Base-by-base conservation (phyloP, 1,140 invertebrate genomes). In the Trachelipus rathkii region DNA sequence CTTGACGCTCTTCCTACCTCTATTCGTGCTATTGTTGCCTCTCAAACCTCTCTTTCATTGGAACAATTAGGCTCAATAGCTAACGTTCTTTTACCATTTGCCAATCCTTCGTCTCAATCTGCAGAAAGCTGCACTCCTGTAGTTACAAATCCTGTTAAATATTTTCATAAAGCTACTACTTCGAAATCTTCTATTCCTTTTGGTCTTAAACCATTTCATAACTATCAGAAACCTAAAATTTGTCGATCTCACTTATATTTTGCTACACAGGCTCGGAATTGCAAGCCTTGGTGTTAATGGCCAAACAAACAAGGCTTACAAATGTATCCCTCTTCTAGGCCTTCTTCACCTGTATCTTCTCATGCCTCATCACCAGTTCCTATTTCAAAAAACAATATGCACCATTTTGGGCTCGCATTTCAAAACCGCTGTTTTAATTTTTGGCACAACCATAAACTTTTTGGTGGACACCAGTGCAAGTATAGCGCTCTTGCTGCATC, bases 231-330 rank as follows among this genome's bases (percentile, higher is more conserved):
- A 68, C 72, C 72, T 3, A 3, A 67, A 21, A 23, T 73, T 13
- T 73, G 43, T 10, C 3, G 72, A 3, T 4, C 72, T 11, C 72
- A 53, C 3, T 1, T 73, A 15, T 73, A 73, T 72, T 73, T 73
- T 72, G 72, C 45, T 13, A 11, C 0, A 5, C 72, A n/a, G n/a
- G n/a, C n/a, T n/a, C n/a, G n/a, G n/a, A n/a, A n/a, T 3, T 73
- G 72, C 8, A 73, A 73, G 72, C 72, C 72, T 13, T 73, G 72
- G 72, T 73, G 72, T 72, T 0, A 60, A 13, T 53, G 24, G 24
- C 11, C 72, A n/a, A 44, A 72, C 8, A 68, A 73, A 21, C 45
- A n/a, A n/a, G 45, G 44, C 4, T 3, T 21, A 21, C 15, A 15
- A 4, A 43, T 73, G 15, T 10, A 73, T 5, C 10, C 72, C 11